These are phyloP conservation scores for Podilymbus podiceps DNA, from an alignment of 2,113 vertebrate species.

Conservation along the genomic window DNA sequence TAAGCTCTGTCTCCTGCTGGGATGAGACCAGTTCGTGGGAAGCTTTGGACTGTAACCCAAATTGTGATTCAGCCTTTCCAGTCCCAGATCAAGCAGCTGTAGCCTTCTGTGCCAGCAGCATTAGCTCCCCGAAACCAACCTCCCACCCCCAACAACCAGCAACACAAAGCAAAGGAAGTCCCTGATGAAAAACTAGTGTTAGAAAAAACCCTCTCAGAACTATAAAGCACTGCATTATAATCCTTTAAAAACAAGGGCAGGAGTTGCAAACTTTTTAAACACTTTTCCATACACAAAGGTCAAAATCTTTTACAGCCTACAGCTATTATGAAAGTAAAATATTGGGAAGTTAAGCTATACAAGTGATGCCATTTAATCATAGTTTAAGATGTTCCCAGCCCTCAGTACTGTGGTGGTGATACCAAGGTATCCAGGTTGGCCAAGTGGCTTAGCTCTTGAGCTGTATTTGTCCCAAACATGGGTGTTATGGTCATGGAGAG, in stretches of 20 bases:
- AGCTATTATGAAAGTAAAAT: background rate
- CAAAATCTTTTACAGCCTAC: background rate
- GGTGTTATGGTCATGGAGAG: background rate
- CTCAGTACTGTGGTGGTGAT: background rate
- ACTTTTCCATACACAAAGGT: background rate
- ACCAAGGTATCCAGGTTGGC: background rate
- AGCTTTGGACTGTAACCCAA: background rate
- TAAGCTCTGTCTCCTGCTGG: background rate
- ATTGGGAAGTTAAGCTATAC: background rate
- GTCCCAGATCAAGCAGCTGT: background rate
- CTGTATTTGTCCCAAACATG: background rate
- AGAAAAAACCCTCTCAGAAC: background rate
- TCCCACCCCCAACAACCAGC: background rate
- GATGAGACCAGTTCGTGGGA: background rate
- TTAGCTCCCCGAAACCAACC: background rate
- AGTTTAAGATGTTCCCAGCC: background rate
- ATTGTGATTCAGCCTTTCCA: background rate
- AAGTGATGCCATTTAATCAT: background rate
- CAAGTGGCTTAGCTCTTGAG: background rate
- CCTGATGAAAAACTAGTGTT: background rate
- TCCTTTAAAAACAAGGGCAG: background rate
- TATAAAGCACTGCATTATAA: background rate
- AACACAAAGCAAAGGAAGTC: background rate
- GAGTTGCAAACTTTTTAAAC: background rate
- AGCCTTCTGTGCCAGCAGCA: background rate